Conservation (phyloP, 1,140 invertebrate genomes). For the Bradysia coprophila region DNA sequence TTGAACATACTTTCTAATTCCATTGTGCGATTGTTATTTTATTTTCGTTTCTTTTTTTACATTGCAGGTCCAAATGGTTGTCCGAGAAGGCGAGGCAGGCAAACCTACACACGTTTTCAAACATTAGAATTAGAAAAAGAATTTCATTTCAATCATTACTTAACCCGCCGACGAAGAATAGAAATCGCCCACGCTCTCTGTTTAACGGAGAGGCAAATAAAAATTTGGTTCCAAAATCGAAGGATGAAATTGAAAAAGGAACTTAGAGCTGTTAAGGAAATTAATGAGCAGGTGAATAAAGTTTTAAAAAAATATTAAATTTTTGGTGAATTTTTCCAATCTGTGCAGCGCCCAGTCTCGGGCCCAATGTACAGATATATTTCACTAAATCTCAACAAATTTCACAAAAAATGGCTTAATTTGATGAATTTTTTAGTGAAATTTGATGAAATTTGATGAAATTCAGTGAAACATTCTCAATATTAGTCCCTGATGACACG, state of each 20-base stretch:
- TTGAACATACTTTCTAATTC: too few species aligned
- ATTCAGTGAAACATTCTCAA: too few species aligned
- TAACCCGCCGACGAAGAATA: slow-evolving; percentile 86
- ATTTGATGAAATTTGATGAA: too few species aligned
- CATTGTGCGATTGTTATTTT: too few species aligned
- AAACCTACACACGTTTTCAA: slow-evolving; percentile 93
- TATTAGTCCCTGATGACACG: too few species aligned
- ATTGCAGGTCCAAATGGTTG: slow-evolving; percentile 88
- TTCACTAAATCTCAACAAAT: background rate
- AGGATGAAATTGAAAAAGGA: slow-evolving; percentile 98
- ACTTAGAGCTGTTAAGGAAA: slow-evolving; percentile 78
- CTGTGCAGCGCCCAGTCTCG: background rate
- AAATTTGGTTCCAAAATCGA: slow-evolving; percentile 95
- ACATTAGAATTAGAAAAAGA: slow-evolving; percentile 93
- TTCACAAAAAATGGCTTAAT: too few species aligned
- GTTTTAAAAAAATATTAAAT: too few species aligned
- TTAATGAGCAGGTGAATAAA: slow-evolving; percentile 62
- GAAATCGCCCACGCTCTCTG: slow-evolving; percentile 93
- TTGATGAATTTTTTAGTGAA: too few species aligned
- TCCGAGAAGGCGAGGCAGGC: slow-evolving; percentile 77
- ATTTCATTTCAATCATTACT: slow-evolving; percentile 96
- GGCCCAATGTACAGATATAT: background rate
- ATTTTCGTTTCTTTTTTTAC: slow-evolving; percentile 9
- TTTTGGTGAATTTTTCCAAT: background rate
- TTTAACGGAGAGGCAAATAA: slow-evolving; percentile 90